phyloP scores from a whole-genome alignment of 2,113 vertebrate genomes.

The Sardina pilchardus region DNA sequence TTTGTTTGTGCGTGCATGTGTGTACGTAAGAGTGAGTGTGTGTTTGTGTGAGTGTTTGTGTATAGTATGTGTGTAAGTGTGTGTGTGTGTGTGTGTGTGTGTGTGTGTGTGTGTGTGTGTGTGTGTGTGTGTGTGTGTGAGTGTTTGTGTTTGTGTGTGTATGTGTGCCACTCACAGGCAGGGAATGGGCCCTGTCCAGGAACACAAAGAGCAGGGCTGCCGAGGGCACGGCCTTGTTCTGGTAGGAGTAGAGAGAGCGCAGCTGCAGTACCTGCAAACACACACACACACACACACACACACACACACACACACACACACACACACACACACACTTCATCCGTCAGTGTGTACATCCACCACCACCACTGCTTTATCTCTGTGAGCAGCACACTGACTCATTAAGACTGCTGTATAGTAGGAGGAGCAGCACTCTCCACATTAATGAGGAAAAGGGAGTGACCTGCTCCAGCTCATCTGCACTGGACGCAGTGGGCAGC shows the following conservation, averaged over 20 bases:
- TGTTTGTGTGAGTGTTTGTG: too few species aligned
- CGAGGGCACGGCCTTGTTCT: conserved; percentile 77
- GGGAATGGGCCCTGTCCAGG: conserved; percentile 75
- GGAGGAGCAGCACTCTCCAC: neutral
- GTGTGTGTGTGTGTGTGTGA: neutral
- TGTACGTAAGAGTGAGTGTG: too few species aligned
- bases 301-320: neutral
- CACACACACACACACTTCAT: neutral
- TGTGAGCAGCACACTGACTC: neutral
- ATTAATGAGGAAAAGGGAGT: neutral
- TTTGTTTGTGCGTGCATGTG: too few species aligned
- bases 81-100: too few species aligned
- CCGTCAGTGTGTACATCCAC: neutral
- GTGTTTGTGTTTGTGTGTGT: conserved; percentile 9
- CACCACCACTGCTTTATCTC: neutral
- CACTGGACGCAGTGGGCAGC: conserved; percentile 67
- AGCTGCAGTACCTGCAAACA: conserved; percentile 75
- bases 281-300: conserved; percentile 27
- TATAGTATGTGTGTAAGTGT: neutral
- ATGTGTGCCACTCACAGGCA: conserved; percentile 74
- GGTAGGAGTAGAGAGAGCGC: conserved; percentile 74
- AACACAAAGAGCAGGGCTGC: conserved; percentile 81
- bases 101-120: neutral
- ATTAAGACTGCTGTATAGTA: neutral
- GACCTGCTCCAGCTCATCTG: conserved; percentile 82